These are phyloP conservation scores for Cichlasoma orientale DNA, from an alignment of 2,797 vertebrate species.

Conservation along the genomic window DNA sequence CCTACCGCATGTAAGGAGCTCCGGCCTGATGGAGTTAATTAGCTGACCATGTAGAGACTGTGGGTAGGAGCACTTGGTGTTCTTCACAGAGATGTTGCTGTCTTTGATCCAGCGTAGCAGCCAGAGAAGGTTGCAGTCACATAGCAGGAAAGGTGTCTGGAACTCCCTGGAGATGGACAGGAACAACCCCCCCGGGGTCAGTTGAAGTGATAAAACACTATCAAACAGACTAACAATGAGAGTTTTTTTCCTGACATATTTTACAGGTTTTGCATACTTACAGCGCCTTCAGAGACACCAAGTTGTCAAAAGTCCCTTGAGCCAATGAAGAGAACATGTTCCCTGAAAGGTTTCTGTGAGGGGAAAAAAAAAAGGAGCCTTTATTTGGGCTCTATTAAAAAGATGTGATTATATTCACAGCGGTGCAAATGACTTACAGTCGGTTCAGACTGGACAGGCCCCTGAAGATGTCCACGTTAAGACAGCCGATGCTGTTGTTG, in stretches of 20 bases:
- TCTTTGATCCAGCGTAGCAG: slow-evolving; percentile 92
- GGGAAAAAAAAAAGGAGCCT: neutral
- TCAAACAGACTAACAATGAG: neutral
- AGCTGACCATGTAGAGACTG: slow-evolving; percentile 90
- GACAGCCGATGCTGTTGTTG: slow-evolving; percentile 96
- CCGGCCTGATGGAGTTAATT: slow-evolving; percentile 84
- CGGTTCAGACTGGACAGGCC: slow-evolving; percentile 89
- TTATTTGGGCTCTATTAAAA: neutral
- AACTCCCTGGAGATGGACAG: slow-evolving; percentile 85
- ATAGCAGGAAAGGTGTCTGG: slow-evolving; percentile 93
- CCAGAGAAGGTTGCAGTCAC: slow-evolving; percentile 96
- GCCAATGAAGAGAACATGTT: slow-evolving; percentile 95
- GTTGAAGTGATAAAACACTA: neutral
- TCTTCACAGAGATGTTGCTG: slow-evolving; percentile 86
- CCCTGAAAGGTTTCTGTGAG: slow-evolving; percentile 92
- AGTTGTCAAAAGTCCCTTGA: slow-evolving; percentile 92
- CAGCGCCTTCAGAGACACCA: slow-evolving; percentile 90
- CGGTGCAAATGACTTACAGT: slow-evolving; percentile 86
- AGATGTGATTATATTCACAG: neutral
- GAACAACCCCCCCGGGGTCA: neutral
- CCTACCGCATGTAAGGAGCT: slow-evolving; percentile 93
- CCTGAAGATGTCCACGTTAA: slow-evolving; percentile 92
- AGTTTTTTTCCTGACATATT: neutral
- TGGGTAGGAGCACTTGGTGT: slow-evolving; percentile 93
- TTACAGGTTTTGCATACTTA: slow-evolving; percentile 81